A percentile compares a stretch with the other conserved stretches of the same genome.
phyloP scores from a whole-genome alignment of 2,888 invertebrate genomes.

The Cosmorhoe ocellata region DNA sequence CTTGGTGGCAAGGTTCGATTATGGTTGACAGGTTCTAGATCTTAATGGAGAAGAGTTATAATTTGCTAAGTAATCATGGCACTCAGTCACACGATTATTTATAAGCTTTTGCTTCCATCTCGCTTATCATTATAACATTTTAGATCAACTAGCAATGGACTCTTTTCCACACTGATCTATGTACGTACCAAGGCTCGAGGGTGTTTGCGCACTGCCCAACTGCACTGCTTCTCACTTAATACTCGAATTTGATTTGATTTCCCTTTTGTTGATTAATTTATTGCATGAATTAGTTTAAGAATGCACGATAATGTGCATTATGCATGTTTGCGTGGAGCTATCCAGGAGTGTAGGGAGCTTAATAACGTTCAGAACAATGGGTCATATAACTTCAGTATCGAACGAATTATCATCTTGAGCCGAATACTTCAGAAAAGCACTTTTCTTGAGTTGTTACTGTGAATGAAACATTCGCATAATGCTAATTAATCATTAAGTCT shows the following conservation, averaged over 20 bases:
- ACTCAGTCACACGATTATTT: background rate
- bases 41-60: constrained; percentile 14
- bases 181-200: background rate
- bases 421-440: constrained; percentile 14
- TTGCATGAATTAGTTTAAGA: constrained; percentile 61
- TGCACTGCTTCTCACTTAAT: constrained; percentile 23
- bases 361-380: constrained; percentile 7
- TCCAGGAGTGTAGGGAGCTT: constrained; percentile 47
- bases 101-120: constrained; percentile 1
- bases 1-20: background rate
- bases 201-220: constrained; percentile 29
- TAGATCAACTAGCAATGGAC: constrained; percentile 1
- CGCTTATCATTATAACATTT: background rate
- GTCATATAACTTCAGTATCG: constrained; percentile 4
- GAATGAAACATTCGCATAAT: background rate
- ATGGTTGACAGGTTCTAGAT: constrained; percentile 1
- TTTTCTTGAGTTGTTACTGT: constrained; percentile 8
- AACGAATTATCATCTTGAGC: constrained; percentile 6
- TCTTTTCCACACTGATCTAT: constrained; percentile 13
- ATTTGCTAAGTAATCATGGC: background rate
- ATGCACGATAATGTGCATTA: constrained; percentile 43
- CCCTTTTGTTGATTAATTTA: constrained; percentile 67
- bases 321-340: constrained; percentile 35
- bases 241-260: constrained; percentile 50
- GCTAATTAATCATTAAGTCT: constrained; percentile 7